Conservation (phyloP, 1,140 invertebrate genomes). For the Penaeus chinensis region DNA sequence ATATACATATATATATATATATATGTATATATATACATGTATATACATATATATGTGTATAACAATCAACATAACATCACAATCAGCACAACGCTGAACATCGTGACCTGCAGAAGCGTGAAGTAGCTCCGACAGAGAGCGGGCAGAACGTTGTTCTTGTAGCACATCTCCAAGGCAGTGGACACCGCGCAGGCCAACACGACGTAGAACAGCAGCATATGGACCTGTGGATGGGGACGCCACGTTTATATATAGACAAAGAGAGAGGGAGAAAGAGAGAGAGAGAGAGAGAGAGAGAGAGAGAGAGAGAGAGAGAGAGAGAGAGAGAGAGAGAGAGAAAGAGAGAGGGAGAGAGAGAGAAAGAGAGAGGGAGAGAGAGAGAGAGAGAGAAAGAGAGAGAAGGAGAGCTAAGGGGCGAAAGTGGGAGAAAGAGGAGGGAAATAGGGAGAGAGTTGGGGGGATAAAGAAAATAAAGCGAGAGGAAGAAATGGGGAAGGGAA, state of each 20-base stretch:
- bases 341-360: not conserved
- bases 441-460: no score
- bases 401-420: no score
- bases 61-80: no score
- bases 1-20: no score
- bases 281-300: not conserved
- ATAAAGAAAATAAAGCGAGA: no score
- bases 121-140: slow-evolving; percentile 68
- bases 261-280: not conserved
- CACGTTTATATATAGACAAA: not conserved
- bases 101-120: slow-evolving; percentile 35
- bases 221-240: slow-evolving; percentile 65
- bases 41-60: no score
- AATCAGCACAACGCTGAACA: no score
- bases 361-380: no score
- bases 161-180: slow-evolving; percentile 68
- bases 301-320: not conserved
- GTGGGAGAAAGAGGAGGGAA: no score
- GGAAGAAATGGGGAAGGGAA: no score
- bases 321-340: not conserved
- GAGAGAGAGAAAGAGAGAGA: no score
- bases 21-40: no score
- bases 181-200: slow-evolving; percentile 66
- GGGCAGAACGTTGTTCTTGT: slow-evolving; percentile 67
- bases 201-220: slow-evolving; percentile 70